Percentiles rank a stretch among this genome's conserved stretches.
Evolutionary conservation across 2,797 vertebrate species (phyloP).

Genomic region (Sebastes diploproa): DNA sequence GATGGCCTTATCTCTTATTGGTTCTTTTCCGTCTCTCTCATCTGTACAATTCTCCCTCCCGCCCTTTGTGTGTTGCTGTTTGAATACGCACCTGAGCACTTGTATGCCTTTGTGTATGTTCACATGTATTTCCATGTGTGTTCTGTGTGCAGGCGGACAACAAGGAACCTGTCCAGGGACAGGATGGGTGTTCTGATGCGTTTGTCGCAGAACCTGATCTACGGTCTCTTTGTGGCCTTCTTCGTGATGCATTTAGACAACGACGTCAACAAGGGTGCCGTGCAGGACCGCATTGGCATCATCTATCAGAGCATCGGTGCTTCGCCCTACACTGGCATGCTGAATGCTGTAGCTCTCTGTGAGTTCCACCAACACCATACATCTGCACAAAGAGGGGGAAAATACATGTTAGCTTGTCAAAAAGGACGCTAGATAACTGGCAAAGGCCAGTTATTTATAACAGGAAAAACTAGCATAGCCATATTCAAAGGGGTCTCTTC

Average conservation of each 20-base stretch:
- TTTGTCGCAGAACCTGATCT: constrained; percentile 93
- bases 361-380: constrained; percentile 71
- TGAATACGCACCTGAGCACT: not conserved
- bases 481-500: no score
- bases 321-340: constrained; percentile 92
- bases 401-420: not conserved
- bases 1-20: no score
- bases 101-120: not conserved
- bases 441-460: no score
- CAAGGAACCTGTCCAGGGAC: constrained; percentile 89
- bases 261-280: constrained; percentile 86
- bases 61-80: not conserved
- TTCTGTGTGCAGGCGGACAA: constrained; percentile 83
- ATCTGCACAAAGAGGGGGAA: not conserved
- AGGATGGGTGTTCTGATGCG: constrained; percentile 91
- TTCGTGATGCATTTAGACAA: constrained; percentile 86
- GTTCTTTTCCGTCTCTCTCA: not conserved
- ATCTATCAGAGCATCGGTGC: constrained; percentile 91
- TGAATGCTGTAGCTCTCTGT: constrained; percentile 94
- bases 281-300: constrained; percentile 93
- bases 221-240: constrained; percentile 89
- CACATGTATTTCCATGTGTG: not conserved
- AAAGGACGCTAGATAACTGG: no score
- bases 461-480: no score
- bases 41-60: not conserved